Conservation (phyloP, 1,140 invertebrate genomes). For the Drosophila triauraria region DNA sequence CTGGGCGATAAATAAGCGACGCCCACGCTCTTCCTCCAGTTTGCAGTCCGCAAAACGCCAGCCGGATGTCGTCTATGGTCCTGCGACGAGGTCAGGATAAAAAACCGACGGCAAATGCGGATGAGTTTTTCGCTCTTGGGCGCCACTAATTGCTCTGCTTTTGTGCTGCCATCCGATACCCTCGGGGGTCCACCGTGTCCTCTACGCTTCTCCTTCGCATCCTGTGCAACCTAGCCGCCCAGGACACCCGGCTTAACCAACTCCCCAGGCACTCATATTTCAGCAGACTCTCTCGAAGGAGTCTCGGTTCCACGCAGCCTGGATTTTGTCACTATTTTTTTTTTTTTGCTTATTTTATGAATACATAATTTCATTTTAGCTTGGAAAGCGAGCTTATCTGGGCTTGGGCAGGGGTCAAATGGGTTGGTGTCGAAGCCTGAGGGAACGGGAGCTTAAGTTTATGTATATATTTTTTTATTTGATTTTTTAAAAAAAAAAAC, state of each 20-base stretch:
- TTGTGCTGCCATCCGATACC: constrained; percentile 47
- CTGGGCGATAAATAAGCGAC: constrained; percentile 57
- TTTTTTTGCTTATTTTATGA: constrained; percentile 35
- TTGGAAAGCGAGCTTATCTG: constrained; percentile 26
- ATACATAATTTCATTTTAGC: constrained; percentile 58
- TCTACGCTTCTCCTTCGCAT: background rate
- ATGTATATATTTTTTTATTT: background rate
- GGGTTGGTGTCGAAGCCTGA: background rate
- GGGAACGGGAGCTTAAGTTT: background rate
- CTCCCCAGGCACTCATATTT: constrained; percentile 48
- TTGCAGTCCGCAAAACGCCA: constrained; percentile 1
- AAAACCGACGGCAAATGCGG: constrained; percentile 39
- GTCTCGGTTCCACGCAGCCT: background rate
- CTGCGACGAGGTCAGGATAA: constrained; percentile 24
- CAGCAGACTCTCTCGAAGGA: constrained; percentile 29
- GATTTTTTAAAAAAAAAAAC: background rate
- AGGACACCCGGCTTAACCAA: background rate
- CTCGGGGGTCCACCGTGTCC: constrained; percentile 2
- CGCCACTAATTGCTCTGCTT: constrained; percentile 73
- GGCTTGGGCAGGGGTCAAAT: constrained; percentile 5
- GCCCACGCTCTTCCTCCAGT: constrained; percentile 18
- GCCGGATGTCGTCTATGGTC: constrained; percentile 25
- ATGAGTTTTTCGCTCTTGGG: constrained; percentile 76
- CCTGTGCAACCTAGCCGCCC: background rate
- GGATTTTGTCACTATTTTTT: constrained; percentile 3